phyloP scores from a whole-genome alignment of 2,888 invertebrate species.

The Drosophila mulleri region DNA sequence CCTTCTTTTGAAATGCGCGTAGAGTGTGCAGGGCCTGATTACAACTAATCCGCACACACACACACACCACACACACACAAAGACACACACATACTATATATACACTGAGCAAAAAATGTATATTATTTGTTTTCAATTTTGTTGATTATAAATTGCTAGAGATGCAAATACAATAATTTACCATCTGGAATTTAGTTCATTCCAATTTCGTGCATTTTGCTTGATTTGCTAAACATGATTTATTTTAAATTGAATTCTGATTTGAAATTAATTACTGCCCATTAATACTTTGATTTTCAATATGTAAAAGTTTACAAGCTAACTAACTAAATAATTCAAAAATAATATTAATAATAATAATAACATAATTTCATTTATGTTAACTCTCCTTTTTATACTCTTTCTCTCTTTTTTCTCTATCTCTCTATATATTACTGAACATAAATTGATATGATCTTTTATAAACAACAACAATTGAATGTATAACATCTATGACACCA shows the following conservation, averaged over 20 bases:
- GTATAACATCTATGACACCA: slow-evolving; percentile 26
- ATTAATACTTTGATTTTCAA: slow-evolving; percentile 30
- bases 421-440: slow-evolving; percentile 35
- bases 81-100: background rate
- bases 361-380: slow-evolving; percentile 52
- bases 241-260: background rate
- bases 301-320: slow-evolving; percentile 14
- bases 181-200: slow-evolving; percentile 42
- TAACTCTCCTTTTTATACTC: slow-evolving; percentile 45
- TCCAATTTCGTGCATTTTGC: slow-evolving; percentile 70
- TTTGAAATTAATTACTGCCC: slow-evolving; percentile 14
- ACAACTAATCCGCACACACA: slow-evolving; percentile 12
- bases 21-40: slow-evolving; percentile 21
- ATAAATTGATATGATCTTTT: slow-evolving; percentile 4
- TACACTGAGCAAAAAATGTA: slow-evolving; percentile 19
- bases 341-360: slow-evolving; percentile 11
- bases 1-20: slow-evolving; percentile 42
- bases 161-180: slow-evolving; percentile 25
- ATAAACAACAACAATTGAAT: slow-evolving; percentile 31
- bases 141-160: slow-evolving; percentile 9
- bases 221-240: slow-evolving; percentile 51
- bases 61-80: background rate
- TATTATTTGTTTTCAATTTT: slow-evolving; percentile 21
- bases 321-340: slow-evolving; percentile 25
- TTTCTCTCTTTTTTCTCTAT: slow-evolving; percentile 59